Percentiles rank a stretch among this genome's conserved stretches.
These are phyloP conservation scores for Apteryx owenii DNA, from an alignment of 2,113 vertebrate species.

Conservation along the genomic window DNA sequence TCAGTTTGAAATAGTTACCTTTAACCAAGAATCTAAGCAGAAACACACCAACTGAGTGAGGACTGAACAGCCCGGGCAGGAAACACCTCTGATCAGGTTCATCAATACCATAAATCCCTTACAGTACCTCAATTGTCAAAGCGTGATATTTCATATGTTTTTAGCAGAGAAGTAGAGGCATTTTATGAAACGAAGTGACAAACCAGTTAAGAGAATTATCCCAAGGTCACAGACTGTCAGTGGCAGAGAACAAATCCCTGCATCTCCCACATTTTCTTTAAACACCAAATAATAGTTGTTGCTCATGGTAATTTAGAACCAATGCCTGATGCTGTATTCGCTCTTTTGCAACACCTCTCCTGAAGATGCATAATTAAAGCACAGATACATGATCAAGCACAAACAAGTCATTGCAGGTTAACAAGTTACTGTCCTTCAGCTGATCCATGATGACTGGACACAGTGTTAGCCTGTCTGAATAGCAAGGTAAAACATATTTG, in stretches of 20 bases:
- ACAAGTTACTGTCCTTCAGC: not conserved
- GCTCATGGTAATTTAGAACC: not conserved
- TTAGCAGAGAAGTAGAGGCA: not conserved
- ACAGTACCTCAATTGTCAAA: not conserved
- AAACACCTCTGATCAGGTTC: not conserved
- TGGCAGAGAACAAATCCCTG: not conserved
- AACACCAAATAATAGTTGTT: not conserved
- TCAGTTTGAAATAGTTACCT: not conserved
- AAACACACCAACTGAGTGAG: not conserved
- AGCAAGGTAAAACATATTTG: conserved; percentile 45
- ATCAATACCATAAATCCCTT: not conserved
- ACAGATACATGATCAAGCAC: conserved; percentile 6
- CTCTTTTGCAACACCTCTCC: not conserved
- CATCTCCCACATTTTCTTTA: not conserved
- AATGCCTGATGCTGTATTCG: not conserved
- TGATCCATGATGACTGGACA: not conserved
- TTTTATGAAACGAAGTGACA: not conserved
- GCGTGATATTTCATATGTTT: accelerated
- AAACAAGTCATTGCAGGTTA: conserved; percentile 41
- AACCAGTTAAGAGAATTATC: not conserved
- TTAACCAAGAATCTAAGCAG: not conserved
- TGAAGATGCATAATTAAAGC: not conserved
- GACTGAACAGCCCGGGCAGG: not conserved
- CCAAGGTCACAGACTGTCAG: conserved; percentile 15
- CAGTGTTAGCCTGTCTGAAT: not conserved